A percentile compares a stretch with the other conserved stretches of the same genome.
Conservation (phyloP, 2,888 invertebrate genomes). For the Synergus laeviventris region DNA sequence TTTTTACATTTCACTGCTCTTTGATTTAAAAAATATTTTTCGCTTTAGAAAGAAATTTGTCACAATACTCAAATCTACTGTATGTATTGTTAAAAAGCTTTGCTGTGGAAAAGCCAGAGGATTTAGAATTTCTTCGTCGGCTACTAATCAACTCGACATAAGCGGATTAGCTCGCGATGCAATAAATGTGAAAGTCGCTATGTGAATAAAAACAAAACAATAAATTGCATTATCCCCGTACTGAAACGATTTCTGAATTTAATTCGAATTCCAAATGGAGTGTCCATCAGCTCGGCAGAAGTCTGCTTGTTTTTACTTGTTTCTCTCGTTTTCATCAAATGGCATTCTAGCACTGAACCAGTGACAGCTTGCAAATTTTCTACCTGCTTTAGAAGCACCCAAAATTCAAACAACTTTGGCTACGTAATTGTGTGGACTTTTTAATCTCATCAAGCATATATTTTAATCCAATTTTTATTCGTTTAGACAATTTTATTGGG, state of each 20-base stretch:
- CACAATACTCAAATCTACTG: too few species aligned
- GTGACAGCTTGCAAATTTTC: conserved; percentile 14
- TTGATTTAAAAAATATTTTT: too few species aligned
- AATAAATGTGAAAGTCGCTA: neutral
- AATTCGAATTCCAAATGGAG: conserved; percentile 28
- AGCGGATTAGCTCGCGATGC: neutral
- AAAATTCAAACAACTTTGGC: neutral
- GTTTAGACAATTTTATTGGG: neutral
- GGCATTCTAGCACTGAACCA: neutral
- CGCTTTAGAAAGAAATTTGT: neutral
- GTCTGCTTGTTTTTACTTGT: conserved; percentile 14
- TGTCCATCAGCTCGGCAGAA: conserved; percentile 24
- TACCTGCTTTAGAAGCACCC: neutral
- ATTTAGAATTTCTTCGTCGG: too few species aligned
- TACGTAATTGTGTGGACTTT: neutral
- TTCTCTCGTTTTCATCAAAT: conserved; percentile 39
- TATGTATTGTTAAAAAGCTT: neutral
- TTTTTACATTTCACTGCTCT: too few species aligned
- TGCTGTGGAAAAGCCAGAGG: neutral
- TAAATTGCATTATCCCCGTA: conserved; percentile 16
- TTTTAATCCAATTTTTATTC: neutral
- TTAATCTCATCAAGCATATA: neutral
- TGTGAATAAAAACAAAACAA: conserved; percentile 17
- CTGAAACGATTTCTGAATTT: conserved; percentile 16
- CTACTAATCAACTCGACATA: conserved; percentile 12